phyloP scores from a whole-genome alignment of 2,888 invertebrate species.

The Chrysotoxum bicinctum region DNA sequence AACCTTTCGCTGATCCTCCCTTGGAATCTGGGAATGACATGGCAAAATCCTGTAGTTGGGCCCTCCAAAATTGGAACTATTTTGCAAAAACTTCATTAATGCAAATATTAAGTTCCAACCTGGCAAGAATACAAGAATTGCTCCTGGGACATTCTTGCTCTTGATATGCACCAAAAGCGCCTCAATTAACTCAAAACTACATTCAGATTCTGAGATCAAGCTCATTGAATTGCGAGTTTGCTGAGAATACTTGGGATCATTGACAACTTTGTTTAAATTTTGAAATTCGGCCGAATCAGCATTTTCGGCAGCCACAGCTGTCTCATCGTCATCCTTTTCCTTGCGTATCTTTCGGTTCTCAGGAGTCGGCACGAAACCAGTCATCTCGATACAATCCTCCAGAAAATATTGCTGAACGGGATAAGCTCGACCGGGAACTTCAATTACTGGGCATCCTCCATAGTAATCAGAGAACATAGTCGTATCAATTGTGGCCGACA shows the following conservation, averaged over 20 bases:
- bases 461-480: slow-evolving; percentile 95
- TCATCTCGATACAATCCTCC: slow-evolving; percentile 95
- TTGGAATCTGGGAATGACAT: slow-evolving; percentile 97
- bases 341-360: slow-evolving; percentile 88
- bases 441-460: slow-evolving; percentile 94
- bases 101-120: slow-evolving; percentile 99
- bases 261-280: slow-evolving; percentile 87
- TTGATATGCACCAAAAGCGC: slow-evolving; percentile 87
- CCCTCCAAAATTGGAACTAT: slow-evolving; percentile 87
- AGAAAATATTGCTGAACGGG: slow-evolving; percentile 96
- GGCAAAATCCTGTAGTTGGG: slow-evolving; percentile 91
- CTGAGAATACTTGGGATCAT: slow-evolving; percentile 82
- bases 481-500: slow-evolving; percentile 99
- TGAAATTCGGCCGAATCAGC: slow-evolving; percentile 87
- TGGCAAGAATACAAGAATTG: slow-evolving; percentile 95
- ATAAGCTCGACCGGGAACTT: slow-evolving; percentile 91
- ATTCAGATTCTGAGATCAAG: slow-evolving; percentile 93
- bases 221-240: slow-evolving; percentile 88
- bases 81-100: slow-evolving; percentile 91
- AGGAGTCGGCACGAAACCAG: slow-evolving; percentile 90
- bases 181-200: slow-evolving; percentile 95
- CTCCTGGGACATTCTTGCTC: slow-evolving; percentile 87
- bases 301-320: slow-evolving; percentile 83
- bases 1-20: slow-evolving; percentile 96
- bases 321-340: slow-evolving; percentile 85